A percentile compares a stretch with the other conserved stretches of the same genome.
phyloP scores from a whole-genome alignment of 2,888 invertebrate species.

The Leucozona laternaria region DNA sequence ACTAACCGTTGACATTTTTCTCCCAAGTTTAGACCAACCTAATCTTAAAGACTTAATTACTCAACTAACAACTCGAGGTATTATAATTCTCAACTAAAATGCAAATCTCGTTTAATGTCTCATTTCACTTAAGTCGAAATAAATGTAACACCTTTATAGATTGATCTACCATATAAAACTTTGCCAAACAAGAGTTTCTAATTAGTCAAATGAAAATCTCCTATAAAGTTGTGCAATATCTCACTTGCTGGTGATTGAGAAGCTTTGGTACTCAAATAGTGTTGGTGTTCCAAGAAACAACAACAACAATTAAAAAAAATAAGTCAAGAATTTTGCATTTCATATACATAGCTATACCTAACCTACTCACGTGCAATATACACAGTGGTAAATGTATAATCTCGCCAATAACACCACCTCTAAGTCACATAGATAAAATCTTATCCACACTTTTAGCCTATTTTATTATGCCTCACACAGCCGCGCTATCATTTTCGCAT shows the following conservation, averaged over 20 bases:
- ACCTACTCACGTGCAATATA: slow-evolving; percentile 25
- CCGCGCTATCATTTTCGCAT: slow-evolving; percentile 63
- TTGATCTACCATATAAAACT: slow-evolving; percentile 25
- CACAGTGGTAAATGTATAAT: slow-evolving; percentile 67
- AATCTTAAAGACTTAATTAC: slow-evolving; percentile 28
- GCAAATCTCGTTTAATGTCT: slow-evolving; percentile 32
- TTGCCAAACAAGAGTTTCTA: slow-evolving; percentile 43
- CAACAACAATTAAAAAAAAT: neutral
- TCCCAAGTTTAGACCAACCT: slow-evolving; percentile 1
- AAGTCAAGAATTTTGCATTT: slow-evolving; percentile 23
- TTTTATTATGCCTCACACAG: slow-evolving; percentile 59
- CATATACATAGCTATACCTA: neutral
- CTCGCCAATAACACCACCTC: slow-evolving; percentile 53
- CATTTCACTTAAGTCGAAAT: slow-evolving; percentile 29
- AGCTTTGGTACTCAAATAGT: slow-evolving; percentile 9
- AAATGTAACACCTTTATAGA: slow-evolving; percentile 17
- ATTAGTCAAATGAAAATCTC: slow-evolving; percentile 26
- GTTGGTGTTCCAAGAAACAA: slow-evolving; percentile 1
- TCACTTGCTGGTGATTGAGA: slow-evolving; percentile 9
- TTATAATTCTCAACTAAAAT: slow-evolving; percentile 19
- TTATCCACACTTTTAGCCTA: slow-evolving; percentile 73
- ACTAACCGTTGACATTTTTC: slow-evolving; percentile 1
- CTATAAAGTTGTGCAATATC: slow-evolving; percentile 37
- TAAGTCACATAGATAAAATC: slow-evolving; percentile 70
- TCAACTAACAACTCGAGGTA: neutral